Evolutionary conservation across 2,797 vertebrate genomes (phyloP), one percentile per base, ranked within the genome.

Genomic region (Lepus townsendii): DNA sequence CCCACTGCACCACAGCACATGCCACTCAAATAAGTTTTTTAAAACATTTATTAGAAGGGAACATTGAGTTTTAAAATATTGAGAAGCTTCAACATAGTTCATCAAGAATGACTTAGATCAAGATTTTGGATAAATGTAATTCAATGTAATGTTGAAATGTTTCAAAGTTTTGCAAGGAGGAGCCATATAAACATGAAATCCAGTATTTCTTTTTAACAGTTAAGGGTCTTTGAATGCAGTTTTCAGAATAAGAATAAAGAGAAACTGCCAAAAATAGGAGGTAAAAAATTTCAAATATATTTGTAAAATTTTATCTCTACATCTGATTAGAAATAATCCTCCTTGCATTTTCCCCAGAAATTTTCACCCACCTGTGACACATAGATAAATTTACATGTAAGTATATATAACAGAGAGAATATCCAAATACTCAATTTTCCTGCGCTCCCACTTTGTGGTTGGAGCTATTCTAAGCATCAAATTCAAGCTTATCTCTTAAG

Each of bases 81-180:
- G 73, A 94, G 54, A 95, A 91, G 68, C 35, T 38, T 27, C 65
- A 95, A 14, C 22, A 47, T 89, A 83, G 72, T 90, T 95, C 24
- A 93, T 32, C 27, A 75, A 63, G 35, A 96, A 86, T 93, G 82
- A 47, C 11, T 93, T 77, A 80, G 26, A 79, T 84, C 47, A 84
- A 89, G 38, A 63, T 10, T 7, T 65, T 77, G 27, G 71, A 12
- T 82, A 75, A 83, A 73, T 87, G 63, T 63, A 93, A 60, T 20
- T 92, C 8, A 38, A 3, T 73, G 63, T 85, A 68, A 91, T 88
- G 16, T 90, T 85, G 77, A 87, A 82, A 78, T 78, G 24, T 77
- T 92, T 73, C 65, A 78, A 10, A 88, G 50, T 78, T 84, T 93
- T 95, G 11, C 68, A 87, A 75, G 32, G 16, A 52, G 24, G 22